A percentile compares a stretch with the other conserved stretches of the same genome.
These are phyloP conservation scores for Aselliscus stoliczkanus DNA, from an alignment of 2,797 vertebrate species.

Conservation along the genomic window DNA sequence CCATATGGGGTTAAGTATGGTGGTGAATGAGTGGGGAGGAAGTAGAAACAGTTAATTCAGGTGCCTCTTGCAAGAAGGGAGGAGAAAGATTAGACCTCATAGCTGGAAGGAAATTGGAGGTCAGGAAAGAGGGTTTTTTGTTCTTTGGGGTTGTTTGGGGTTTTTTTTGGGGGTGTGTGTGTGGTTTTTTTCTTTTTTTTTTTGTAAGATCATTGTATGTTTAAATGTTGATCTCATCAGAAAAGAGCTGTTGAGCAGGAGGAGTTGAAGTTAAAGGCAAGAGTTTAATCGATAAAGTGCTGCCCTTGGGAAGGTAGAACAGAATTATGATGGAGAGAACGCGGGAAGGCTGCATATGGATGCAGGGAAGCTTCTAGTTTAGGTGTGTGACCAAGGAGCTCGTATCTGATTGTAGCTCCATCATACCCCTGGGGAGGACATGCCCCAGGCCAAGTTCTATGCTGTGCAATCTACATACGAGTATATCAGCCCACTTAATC, in stretches of 20 bases:
- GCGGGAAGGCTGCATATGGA: too few species aligned
- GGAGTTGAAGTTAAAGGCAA: not conserved
- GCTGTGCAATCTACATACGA: not conserved
- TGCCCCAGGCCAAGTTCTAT: not conserved
- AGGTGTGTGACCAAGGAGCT: not conserved
- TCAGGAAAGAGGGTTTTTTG: not conserved
- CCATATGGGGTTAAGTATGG: accelerated
- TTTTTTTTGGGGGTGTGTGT: not conserved
- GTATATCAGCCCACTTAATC: not conserved
- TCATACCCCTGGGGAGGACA: not conserved
- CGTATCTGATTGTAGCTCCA: not conserved
- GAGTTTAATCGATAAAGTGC: not conserved
- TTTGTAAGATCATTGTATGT: not conserved
- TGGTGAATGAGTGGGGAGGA: not conserved
- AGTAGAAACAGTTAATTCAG: not conserved
- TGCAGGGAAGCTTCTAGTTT: not conserved
- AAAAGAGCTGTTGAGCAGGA: not conserved
- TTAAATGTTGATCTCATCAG: not conserved
- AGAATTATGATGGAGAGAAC: not conserved
- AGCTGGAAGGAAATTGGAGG: not conserved
- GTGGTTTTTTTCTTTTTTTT: not conserved
- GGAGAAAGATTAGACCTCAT: not conserved
- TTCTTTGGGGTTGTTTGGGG: not conserved
- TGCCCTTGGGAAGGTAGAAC: not conserved
- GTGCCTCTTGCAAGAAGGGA: not conserved